Evolutionary conservation across 2,113 vertebrate species (phyloP).

Genomic region (Eudorcas thomsonii): DNA sequence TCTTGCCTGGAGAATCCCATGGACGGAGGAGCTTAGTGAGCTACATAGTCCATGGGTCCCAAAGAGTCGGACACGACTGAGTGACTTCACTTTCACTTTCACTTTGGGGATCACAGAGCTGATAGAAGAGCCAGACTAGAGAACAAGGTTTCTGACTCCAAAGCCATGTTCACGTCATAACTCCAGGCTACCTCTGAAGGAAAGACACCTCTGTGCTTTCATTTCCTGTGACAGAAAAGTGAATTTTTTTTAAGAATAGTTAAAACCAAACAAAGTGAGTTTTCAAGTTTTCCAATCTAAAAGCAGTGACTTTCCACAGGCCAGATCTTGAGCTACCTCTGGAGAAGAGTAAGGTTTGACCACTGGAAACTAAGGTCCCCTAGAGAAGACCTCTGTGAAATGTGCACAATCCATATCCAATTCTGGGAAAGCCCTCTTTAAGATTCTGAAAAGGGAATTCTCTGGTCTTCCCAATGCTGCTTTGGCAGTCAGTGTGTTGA

Average conservation of each 20-base stretch:
- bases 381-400: not conserved
- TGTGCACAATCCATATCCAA: accelerated
- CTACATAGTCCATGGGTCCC: too few species aligned
- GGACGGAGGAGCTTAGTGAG: too few species aligned
- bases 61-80: too few species aligned
- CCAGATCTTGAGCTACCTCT: not conserved
- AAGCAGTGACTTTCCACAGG: not conserved
- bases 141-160: not conserved
- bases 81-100: too few species aligned
- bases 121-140: not conserved
- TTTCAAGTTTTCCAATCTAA: not conserved
- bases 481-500: too few species aligned
- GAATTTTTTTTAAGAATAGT: not conserved
- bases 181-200: not conserved
- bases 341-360: not conserved
- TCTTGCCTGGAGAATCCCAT: too few species aligned
- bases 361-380: not conserved
- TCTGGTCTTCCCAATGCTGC: too few species aligned
- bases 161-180: not conserved
- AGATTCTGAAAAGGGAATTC: too few species aligned
- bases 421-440: too few species aligned
- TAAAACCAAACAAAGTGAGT: not conserved
- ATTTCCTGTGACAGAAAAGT: not conserved
- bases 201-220: not conserved
- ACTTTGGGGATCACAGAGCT: not conserved